Evolutionary conservation across 2,888 invertebrate species (phyloP), one percentile per base, ranked within the genome.

Genomic region (Ophion slaviceki): DNA sequence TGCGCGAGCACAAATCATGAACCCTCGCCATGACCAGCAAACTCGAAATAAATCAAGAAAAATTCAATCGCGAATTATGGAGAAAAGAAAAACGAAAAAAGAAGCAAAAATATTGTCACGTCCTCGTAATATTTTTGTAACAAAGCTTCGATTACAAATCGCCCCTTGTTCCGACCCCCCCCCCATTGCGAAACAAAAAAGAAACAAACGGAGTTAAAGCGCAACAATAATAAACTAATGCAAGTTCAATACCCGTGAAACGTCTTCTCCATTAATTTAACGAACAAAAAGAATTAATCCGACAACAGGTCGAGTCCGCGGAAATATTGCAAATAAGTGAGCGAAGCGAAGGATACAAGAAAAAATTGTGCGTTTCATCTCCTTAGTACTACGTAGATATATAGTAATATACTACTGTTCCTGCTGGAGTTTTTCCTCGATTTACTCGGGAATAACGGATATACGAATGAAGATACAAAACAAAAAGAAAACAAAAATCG

Each of bases 41-140:
- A 72, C 32, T 57, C 47, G 66, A 61, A n/a, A 77, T 17, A 74
- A 74, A 83, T 14, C 8, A 53, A 83, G 24, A 64, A 45, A 61
- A 62, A 20, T 17, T n/a, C 5, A 47, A 57, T 4, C 14, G 71
- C 20, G 72, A 66, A 36, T 66, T 61, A 77, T 72, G 77, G 66
- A 28, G 61, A 78, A 47, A 80, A n/a, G 36, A 80, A 59, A 45
- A 47, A 75, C 59, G 57, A 72, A 71, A 71, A 59, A 57, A 62
- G 40, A 74, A 72, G 45, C 28, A 77, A 74, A 68, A 81, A 86
- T 78, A 84, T 77, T 81, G 77, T 75, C 84, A 45, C 77, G 78
- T 78, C 62, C 68, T 84, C 64, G 70, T 57, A 80, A 86, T 86
- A 86, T 84, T 86, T 86, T 86, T 84, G 77, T 86, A 86, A 81